Evolutionary conservation across 1,140 invertebrate species (phyloP).

Genomic region (Cotesia vestalis): DNA sequence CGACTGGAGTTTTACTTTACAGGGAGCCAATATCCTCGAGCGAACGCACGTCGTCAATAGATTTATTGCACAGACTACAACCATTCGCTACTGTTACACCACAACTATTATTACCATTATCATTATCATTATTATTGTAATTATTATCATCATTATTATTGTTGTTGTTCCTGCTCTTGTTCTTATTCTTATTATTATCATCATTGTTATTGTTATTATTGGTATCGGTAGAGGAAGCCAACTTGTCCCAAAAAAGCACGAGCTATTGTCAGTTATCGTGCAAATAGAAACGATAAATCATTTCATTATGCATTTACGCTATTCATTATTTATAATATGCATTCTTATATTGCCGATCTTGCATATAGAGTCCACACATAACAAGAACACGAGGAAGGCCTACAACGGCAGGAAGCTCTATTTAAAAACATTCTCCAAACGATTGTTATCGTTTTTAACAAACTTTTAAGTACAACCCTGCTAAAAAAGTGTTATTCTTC

Average conservation of each 20-base stretch:
- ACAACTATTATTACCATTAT: too few species aligned
- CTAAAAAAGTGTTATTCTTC: too few species aligned
- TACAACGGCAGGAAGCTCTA: too few species aligned
- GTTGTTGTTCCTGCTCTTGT: too few species aligned
- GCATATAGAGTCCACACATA: too few species aligned
- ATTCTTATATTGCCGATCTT: constrained; percentile 30
- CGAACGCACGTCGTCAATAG: constrained; percentile 21
- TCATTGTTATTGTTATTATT: neutral
- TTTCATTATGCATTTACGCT: constrained; percentile 41
- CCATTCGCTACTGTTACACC: neutral
- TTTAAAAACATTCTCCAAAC: neutral
- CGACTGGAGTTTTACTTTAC: too few species aligned
- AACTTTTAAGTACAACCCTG: too few species aligned
- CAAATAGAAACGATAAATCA: constrained; percentile 35
- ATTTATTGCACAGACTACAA: constrained; percentile 44
- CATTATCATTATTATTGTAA: too few species aligned
- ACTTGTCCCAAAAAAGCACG: constrained; percentile 1
- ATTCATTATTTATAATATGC: constrained; percentile 42
- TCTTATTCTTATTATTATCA: too few species aligned
- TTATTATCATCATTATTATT: too few species aligned
- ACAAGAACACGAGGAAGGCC: too few species aligned
- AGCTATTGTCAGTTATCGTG: constrained; percentile 34
- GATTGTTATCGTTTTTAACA: constrained; percentile 5
- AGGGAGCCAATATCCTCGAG: neutral
- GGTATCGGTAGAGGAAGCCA: neutral